These are phyloP conservation scores for Tiphia femorata DNA, from an alignment of 2,888 invertebrate genomes.

Conservation along the genomic window DNA sequence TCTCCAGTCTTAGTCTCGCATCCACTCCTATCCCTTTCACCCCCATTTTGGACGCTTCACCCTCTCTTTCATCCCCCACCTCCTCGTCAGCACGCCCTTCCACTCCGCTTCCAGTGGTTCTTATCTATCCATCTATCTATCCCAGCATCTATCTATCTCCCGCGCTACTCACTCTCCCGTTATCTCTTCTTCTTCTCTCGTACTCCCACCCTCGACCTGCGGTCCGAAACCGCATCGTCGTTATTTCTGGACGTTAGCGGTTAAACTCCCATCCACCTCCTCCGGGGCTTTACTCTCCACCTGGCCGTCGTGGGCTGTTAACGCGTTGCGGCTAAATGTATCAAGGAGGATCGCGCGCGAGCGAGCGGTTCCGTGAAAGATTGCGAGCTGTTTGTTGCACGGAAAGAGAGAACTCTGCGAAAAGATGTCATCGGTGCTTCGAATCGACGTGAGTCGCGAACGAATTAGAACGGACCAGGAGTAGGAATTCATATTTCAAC, in stretches of 20 bases:
- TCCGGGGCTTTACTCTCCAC: background rate
- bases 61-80: constrained; percentile 12
- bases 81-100: too few relatives aligned
- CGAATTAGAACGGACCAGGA: too few relatives aligned
- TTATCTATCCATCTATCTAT: background rate
- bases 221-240: too few relatives aligned
- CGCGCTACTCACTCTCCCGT: background rate
- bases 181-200: background rate
- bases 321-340: too few relatives aligned
- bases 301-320: background rate
- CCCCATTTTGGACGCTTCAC: background rate
- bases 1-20: background rate
- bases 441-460: too few relatives aligned
- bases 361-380: too few relatives aligned
- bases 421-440: too few relatives aligned
- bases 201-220: background rate
- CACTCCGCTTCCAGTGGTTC: too few relatives aligned
- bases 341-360: too few relatives aligned
- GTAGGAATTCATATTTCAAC: too few relatives aligned
- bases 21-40: background rate
- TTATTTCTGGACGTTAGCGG: background rate
- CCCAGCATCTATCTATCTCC: background rate
- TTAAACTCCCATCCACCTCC: background rate
- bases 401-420: too few relatives aligned
- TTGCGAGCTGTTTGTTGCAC: too few relatives aligned